Percentiles rank a stretch among this genome's conserved stretches.
These are phyloP conservation scores for Cacoxenus indagator DNA, from an alignment of 2,888 invertebrate species.

Conservation along the genomic window DNA sequence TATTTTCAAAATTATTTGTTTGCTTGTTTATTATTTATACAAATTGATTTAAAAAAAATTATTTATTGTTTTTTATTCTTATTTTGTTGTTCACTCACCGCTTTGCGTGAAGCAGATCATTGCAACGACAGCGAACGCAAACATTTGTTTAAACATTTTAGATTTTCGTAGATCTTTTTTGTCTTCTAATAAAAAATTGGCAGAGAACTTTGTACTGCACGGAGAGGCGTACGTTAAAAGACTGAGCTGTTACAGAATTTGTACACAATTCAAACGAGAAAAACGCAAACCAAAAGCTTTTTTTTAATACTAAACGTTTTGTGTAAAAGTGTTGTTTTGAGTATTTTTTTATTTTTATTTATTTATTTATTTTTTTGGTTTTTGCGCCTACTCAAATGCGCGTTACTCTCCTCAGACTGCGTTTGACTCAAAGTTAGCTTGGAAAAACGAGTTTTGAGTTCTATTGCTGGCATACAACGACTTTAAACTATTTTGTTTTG, in stretches of 20 bases:
- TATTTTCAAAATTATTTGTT: not conserved
- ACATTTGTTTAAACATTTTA: slow-evolving; percentile 63
- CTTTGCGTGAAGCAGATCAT: slow-evolving; percentile 59
- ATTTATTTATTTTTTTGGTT: too few relatives aligned
- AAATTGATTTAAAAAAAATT: not conserved
- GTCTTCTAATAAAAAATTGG: not conserved
- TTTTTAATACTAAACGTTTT: slow-evolving; percentile 29
- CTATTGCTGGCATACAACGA: slow-evolving; percentile 29
- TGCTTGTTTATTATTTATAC: not conserved
- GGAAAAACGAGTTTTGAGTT: slow-evolving; percentile 24
- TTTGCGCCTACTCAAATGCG: too few relatives aligned
- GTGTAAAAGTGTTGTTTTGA: not conserved
- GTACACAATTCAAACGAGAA: not conserved
- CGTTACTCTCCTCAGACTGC: slow-evolving; percentile 25
- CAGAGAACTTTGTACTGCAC: slow-evolving; percentile 27
- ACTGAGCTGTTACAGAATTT: slow-evolving; percentile 40
- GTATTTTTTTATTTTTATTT: too few relatives aligned
- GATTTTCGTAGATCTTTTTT: not conserved
- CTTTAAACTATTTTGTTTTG: slow-evolving; percentile 25
- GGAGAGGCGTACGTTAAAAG: slow-evolving; percentile 40
- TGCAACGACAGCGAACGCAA: slow-evolving; percentile 53
- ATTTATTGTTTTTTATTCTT: slow-evolving; percentile 13
- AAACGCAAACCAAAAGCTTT: slow-evolving; percentile 40
- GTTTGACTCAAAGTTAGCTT: slow-evolving; percentile 54
- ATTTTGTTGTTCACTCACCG: slow-evolving; percentile 52